Evolutionary conservation across 2,888 invertebrate species (phyloP).

Genomic region (Papilio gigon): DNA sequence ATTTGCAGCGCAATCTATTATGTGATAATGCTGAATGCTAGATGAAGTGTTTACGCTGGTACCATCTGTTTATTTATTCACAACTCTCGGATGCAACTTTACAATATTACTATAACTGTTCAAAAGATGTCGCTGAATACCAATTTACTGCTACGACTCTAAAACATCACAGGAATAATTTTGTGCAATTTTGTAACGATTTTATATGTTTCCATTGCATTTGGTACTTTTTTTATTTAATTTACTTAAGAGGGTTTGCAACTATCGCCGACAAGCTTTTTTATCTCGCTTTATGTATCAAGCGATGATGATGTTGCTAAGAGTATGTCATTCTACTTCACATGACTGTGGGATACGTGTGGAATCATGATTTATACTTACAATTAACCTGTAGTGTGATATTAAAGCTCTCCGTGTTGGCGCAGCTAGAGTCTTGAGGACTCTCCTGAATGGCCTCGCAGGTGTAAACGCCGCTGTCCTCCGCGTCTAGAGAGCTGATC

Average conservation of each 20-base stretch:
- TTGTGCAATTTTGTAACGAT: not conserved
- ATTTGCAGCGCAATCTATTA: slow-evolving; percentile 1
- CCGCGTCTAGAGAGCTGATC: slow-evolving; percentile 57
- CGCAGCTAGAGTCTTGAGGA: slow-evolving; percentile 53
- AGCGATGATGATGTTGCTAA: no score
- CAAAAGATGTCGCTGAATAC: not conserved
- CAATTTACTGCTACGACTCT: not conserved
- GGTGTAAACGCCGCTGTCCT: slow-evolving; percentile 63
- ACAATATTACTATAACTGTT: not conserved
- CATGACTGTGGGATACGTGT: not conserved
- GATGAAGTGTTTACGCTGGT: not conserved
- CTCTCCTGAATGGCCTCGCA: slow-evolving; percentile 64
- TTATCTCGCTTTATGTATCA: no score
- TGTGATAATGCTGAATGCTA: not conserved
- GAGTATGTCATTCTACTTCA: not conserved
- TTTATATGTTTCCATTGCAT: no score
- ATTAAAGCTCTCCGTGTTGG: slow-evolving; percentile 51
- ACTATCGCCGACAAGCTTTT: not conserved
- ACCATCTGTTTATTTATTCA: not conserved
- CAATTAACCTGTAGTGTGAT: slow-evolving; percentile 66
- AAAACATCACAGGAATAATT: not conserved
- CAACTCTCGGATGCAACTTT: not conserved
- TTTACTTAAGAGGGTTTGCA: not conserved
- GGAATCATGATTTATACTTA: slow-evolving; percentile 51
- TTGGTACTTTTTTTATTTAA: no score